Evolutionary conservation across 2,797 vertebrate genomes (phyloP).

Genomic region (Hemitrygon akajei): DNA sequence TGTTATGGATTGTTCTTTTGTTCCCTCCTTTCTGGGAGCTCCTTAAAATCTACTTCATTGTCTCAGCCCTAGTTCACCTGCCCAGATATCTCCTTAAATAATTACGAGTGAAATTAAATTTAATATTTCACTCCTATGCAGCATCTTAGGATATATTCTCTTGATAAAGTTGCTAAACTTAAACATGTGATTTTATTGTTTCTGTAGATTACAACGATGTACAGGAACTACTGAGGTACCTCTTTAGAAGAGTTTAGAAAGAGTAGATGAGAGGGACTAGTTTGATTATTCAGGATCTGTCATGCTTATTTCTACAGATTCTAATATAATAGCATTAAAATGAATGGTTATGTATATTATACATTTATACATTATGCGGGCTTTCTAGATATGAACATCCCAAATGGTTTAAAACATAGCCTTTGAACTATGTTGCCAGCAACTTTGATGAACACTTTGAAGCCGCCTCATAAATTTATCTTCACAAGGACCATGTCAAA

Average conservation of each 20-base stretch:
- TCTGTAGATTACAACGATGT: background rate
- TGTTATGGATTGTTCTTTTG: background rate
- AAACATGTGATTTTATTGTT: background rate
- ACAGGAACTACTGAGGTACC: too few relatives aligned
- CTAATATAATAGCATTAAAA: conserved; percentile 4
- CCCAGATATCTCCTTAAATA: background rate
- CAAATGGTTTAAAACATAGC: background rate
- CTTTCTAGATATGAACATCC: background rate
- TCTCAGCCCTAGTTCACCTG: background rate
- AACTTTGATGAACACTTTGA: conserved; percentile 30
- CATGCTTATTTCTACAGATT: background rate
- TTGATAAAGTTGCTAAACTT: too few relatives aligned
- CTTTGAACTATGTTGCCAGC: conserved; percentile 7
- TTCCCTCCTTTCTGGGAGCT: background rate
- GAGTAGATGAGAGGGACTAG: background rate
- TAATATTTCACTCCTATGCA: too few relatives aligned
- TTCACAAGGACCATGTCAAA: conserved; percentile 19
- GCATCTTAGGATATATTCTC: too few relatives aligned
- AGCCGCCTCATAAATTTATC: background rate
- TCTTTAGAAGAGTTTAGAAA: background rate
- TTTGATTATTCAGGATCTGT: background rate
- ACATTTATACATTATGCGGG: background rate
- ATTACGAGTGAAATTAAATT: too few relatives aligned
- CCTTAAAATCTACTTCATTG: background rate
- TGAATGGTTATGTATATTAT: background rate